Evolutionary conservation across 2,113 vertebrate genomes (phyloP), one percentile per base, ranked within the genome.

Genomic region (Sander vitreus): DNA sequence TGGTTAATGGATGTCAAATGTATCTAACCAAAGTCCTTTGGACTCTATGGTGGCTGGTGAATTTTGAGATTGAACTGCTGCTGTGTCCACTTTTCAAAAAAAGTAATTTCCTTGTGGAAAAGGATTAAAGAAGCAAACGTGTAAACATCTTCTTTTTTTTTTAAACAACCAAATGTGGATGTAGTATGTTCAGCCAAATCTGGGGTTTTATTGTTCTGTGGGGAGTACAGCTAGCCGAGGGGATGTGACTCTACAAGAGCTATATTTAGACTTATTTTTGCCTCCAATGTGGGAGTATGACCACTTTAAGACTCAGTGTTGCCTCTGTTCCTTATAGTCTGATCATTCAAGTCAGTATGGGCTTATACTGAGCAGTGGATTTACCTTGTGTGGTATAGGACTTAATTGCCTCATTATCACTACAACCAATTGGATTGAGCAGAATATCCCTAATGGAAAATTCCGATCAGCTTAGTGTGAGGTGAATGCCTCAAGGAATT

Each of bases 211-310:
- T 85, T 60, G 65, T 80, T 51, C 58, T 74, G 1, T 64, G 63
- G 78, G 54, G 76, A 85, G 18, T 12, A n/a, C 25, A 71, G 78
- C 78, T 25, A 68, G 81, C 85, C 48, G 70, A 65, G 70, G 78
- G 78, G 77, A 71, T 55, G 70, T 65, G 78, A 74, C 89, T 81
- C 63, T 8, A 36, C 66, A 73, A 87, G 62, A 87, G 82, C 85
- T 87, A 84, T 81, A 75, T 91, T 90, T 90, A 82, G 76, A 84
- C n/a, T 53, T 64, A 5, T 68, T 75, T 76, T 64, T 80, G 60
- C 62, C 73, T 89, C 76, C 14, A 23, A 74, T 85, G 85, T 86
- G 85, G 60, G 76, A 79, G 66, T 47, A 15, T 39, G 83, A 73
- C 62, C 51, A 58, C 80, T 88, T 74, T 25, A 43, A 67, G 60